These are phyloP conservation scores for Chromoteleia sp. DNA, from an alignment of 2,888 invertebrate species.

Conservation along the genomic window DNA sequence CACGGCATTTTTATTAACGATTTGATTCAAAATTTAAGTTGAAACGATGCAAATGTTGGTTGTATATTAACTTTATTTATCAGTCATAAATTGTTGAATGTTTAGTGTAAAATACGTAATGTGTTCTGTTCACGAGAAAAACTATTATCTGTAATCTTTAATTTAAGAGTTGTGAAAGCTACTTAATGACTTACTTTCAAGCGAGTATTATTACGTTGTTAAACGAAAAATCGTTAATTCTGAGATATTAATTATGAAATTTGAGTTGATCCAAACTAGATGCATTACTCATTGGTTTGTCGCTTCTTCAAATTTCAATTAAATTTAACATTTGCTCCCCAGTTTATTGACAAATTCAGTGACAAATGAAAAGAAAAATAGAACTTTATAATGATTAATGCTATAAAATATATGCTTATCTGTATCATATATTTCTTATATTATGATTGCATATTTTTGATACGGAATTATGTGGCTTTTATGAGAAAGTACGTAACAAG, in stretches of 20 bases:
- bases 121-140: conserved; percentile 48
- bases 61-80: conserved; percentile 38
- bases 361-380: background rate
- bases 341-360: too few species aligned
- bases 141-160: conserved; percentile 50
- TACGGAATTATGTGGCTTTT: background rate
- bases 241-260: background rate
- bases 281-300: too few species aligned
- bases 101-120: conserved; percentile 41
- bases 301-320: too few species aligned
- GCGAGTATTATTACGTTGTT: conserved; percentile 7
- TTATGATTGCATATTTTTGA: background rate
- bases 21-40: conserved; percentile 25
- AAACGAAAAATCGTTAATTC: conserved; percentile 22
- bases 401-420: conserved; percentile 4
- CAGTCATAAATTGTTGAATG: conserved; percentile 40
- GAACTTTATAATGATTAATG: background rate
- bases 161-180: conserved; percentile 43
- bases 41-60: conserved; percentile 6
- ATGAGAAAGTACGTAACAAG: background rate
- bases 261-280: too few species aligned
- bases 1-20: background rate
- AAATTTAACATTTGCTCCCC: background rate
- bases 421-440: conserved; percentile 2
- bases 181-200: conserved; percentile 46